phyloP scores from a whole-genome alignment of 1,140 invertebrate genomes.

The Pogonognathellus flavescens region DNA sequence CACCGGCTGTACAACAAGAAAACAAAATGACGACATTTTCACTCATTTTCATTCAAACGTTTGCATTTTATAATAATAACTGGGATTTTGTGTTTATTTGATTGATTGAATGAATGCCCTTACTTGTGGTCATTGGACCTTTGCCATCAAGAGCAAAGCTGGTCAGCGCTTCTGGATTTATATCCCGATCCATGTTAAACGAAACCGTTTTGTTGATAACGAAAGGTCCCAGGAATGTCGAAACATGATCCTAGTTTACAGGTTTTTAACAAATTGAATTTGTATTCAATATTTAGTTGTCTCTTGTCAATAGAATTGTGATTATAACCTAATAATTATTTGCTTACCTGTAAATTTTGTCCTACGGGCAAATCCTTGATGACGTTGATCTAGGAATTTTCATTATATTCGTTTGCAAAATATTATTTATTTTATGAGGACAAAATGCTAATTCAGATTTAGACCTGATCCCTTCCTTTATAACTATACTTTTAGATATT shows the following conservation, averaged over 20 bases:
- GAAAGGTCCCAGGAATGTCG: conserved; percentile 73
- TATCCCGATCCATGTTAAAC: conserved; percentile 76
- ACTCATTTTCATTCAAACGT: too few relatives aligned
- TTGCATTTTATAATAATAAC: too few relatives aligned
- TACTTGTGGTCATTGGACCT: conserved; percentile 44
- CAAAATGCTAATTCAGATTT: too few relatives aligned
- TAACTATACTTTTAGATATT: too few relatives aligned
- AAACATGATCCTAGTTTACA: conserved; percentile 55
- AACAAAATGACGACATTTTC: background rate
- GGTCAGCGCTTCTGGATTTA: conserved; percentile 52
- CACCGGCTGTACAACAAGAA: background rate
- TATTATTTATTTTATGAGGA: too few relatives aligned
- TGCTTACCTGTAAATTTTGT: conserved; percentile 68
- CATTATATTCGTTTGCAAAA: background rate
- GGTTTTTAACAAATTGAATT: background rate
- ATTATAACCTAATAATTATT: too few relatives aligned
- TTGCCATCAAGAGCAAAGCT: conserved; percentile 56
- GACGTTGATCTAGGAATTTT: conserved; percentile 60
- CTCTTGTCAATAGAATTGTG: too few relatives aligned
- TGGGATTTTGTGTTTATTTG: too few relatives aligned
- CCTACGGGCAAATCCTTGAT: conserved; percentile 70
- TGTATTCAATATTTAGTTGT: conserved; percentile 67
- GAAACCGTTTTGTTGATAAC: conserved; percentile 83
- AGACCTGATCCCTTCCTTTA: too few relatives aligned
- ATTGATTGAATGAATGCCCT: too few relatives aligned